phyloP scores from a whole-genome alignment of 2,888 invertebrate genomes.

The Saturnia japonica region DNA sequence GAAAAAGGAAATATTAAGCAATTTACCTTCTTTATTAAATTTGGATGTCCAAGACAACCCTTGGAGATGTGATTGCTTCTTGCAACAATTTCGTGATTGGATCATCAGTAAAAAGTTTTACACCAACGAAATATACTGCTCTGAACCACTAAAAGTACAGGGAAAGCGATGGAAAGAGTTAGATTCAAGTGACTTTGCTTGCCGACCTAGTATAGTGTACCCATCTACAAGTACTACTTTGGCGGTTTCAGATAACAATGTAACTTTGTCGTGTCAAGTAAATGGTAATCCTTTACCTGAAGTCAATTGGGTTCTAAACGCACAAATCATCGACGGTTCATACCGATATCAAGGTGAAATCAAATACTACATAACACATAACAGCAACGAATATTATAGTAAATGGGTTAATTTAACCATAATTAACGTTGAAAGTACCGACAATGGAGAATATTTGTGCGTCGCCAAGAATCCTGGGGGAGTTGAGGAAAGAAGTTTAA shows the following conservation, averaged over 20 bases:
- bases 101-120: constrained; percentile 87
- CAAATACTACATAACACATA: constrained; percentile 70
- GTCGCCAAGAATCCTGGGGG: constrained; percentile 92
- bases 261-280: constrained; percentile 88
- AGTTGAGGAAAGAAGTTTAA: constrained; percentile 88
- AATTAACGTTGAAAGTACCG: constrained; percentile 82
- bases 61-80: constrained; percentile 94
- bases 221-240: constrained; percentile 82
- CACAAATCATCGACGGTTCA: constrained; percentile 81
- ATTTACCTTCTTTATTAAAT: constrained; percentile 85
- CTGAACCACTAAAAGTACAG: constrained; percentile 85
- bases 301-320: constrained; percentile 88
- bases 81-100: constrained; percentile 90
- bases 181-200: constrained; percentile 89
- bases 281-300: constrained; percentile 89
- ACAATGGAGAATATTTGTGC: constrained; percentile 89
- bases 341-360: constrained; percentile 75
- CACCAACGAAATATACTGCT: constrained; percentile 87
- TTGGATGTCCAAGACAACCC: constrained; percentile 90
- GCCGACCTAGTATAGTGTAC: constrained; percentile 88
- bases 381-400: constrained; percentile 62
- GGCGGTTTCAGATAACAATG: constrained; percentile 84
- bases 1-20: constrained; percentile 84
- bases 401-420: constrained; percentile 88
- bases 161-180: constrained; percentile 88